These are phyloP conservation scores for Ciconia stormi DNA, from an alignment of 2,113 vertebrate species.

Conservation along the genomic window DNA sequence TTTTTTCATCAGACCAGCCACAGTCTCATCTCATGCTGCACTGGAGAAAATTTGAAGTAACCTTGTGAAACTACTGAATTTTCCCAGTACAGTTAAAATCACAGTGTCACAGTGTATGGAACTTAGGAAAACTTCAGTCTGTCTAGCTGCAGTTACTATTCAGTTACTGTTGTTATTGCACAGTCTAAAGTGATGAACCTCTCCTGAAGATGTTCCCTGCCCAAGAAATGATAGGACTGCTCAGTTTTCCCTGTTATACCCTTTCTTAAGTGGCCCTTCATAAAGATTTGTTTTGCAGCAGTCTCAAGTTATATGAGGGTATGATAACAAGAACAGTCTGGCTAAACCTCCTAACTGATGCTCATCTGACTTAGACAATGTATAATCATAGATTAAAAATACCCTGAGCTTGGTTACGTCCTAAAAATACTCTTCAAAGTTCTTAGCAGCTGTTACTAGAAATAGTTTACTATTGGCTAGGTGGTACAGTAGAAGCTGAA, in stretches of 20 bases:
- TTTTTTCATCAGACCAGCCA: not conserved
- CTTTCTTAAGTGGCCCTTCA: not conserved
- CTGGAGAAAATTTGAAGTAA: not conserved
- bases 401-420: conserved; percentile 39
- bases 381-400: conserved; percentile 62
- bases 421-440: conserved; percentile 65
- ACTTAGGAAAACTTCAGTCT: not conserved
- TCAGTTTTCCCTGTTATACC: not conserved
- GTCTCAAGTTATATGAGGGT: not conserved
- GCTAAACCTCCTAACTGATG: conserved; percentile 27
- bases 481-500: not conserved
- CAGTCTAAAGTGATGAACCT: not conserved
- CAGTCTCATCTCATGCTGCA: not conserved
- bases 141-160: not conserved
- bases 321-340: conserved; percentile 37
- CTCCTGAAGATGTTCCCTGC: not conserved
- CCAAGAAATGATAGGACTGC: not conserved
- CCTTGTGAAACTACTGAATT: not conserved
- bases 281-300: conserved; percentile 9
- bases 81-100: not conserved
- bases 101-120: not conserved
- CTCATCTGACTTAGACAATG: conserved; percentile 55
- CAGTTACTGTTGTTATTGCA: not conserved
- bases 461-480: conserved; percentile 61
- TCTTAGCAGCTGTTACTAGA: conserved; percentile 60